Base-by-base conservation (phyloP, 2,888 invertebrate species). In the Amiota mariae region DNA sequence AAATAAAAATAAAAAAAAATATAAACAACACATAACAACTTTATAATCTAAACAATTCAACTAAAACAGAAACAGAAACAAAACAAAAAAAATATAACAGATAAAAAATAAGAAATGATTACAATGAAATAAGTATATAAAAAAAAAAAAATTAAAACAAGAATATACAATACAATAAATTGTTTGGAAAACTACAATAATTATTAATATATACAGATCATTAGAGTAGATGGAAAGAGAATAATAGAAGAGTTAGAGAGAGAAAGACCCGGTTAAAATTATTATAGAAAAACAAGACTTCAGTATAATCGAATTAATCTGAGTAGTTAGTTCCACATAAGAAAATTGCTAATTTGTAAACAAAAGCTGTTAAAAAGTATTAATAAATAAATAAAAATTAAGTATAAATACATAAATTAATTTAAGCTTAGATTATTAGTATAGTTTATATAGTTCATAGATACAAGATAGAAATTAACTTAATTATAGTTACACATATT, bases 21-120 rank as follows among this genome's bases (percentile, higher is more conserved):
- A 15, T 15, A 49, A 67, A 67, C 36, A 12, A 12, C 4, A 64
- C 13, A n/a, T n/a, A n/a, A n/a, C n/a, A 24, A 46, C 20, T 64
- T 24, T 36, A 46, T 24, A 54, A 12, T 24, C 15, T 13, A 8
- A 36, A n/a, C 13, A 18, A 51, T 36, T 70, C 8, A 46, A 68
- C 36, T 70, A 36, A 61, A 51, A 64, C 47, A 56, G 56, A 13
- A 12, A 59, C 15, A 72, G 24, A 49, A 49, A 70, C 8, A 12
- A 47, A 47, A 48, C 18, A 49, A 13, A 71, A 77, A 76, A 71
- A 77, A 76, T 46, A 47, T 61, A 46, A 8, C 68, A 15, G 48
- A 47, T 61, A 46, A 8, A 72, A n/a, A 54, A 46, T 57, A 70
- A 70, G 18, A 70, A 70, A 70, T n/a, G 8, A n/a, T n/a, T n/a